Evolutionary conservation across 2,888 invertebrate species (phyloP), one percentile per base, ranked within the genome.

Genomic region (Furcula furcula): DNA sequence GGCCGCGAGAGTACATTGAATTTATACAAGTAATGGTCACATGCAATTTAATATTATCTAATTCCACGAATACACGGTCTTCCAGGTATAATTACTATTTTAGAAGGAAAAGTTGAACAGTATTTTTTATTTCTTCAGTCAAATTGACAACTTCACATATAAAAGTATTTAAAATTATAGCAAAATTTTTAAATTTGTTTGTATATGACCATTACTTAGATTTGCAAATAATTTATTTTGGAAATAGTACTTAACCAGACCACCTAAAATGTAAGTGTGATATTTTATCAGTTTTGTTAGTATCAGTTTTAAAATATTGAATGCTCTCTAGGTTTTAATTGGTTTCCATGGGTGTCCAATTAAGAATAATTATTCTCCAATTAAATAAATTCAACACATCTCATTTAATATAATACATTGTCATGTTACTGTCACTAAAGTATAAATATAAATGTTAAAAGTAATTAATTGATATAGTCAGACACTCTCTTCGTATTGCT

Each of bases 181-280:
- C 14, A 26, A 7, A 12, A 22, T 10, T 13, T 15, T 7, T 7
- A 5, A 13, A 31, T 43, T 47, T 33, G 48, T 45, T 72, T 71
- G 66, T 73, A 66, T 40, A 56, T 74, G 76, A 65, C 74, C 77
- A 77, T 79, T 80, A 73, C 69, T 69, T 72, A 64, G 66, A 65
- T 72, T 55, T 68, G 65, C 57, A 58, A 46, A 50, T 49, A 55
- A 46, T 55, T 60, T 50, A 53, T 49, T 66, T 69, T 65, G 63
- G 62, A 65, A 65, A 67, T 73, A 74, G 84, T 84, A 84, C 83
- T 84, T 81, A 82, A 82, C 67, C 72, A 75, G 75, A 82, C 83
- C 82, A 85, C 78, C 83, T 76, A 75, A 69, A 72, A 67, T 66
- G n/a, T 67, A 55, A 74, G 76, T 84, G 84, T 85, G 85, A 86